Conservation (phyloP, 2,888 invertebrate species). For the Acleris laterana region DNA sequence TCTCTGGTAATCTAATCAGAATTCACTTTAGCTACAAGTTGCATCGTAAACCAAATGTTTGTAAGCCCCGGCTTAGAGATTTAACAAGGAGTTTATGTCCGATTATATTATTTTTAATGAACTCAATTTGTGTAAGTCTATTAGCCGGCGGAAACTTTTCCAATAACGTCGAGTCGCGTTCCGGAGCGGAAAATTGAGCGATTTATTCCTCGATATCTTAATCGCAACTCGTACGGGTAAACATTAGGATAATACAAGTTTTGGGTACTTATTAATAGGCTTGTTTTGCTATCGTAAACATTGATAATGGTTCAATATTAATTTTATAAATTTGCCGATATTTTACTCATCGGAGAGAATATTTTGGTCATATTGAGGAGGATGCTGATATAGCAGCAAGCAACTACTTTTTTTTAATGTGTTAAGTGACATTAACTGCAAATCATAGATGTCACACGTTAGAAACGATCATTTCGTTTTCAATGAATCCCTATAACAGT, state of each 20-base stretch:
- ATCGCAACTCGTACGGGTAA: slow-evolving; percentile 48
- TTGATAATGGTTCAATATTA: background rate
- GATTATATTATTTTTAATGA: slow-evolving; percentile 71
- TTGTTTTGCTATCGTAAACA: background rate
- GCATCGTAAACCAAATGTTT: slow-evolving; percentile 32
- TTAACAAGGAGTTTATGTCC: slow-evolving; percentile 38
- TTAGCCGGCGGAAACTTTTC: slow-evolving; percentile 67
- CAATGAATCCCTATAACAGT: background rate
- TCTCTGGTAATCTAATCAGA: too few relatives aligned
- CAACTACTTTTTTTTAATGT: too few relatives aligned
- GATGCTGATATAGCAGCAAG: too few relatives aligned
- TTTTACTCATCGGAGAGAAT: background rate
- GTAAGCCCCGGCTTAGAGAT: slow-evolving; percentile 32
- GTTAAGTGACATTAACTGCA: too few relatives aligned
- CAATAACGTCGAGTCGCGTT: slow-evolving; percentile 60
- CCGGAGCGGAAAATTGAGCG: slow-evolving; percentile 58
- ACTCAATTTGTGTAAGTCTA: slow-evolving; percentile 70
- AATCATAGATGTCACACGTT: too few relatives aligned
- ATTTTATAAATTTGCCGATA: background rate
- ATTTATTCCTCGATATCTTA: slow-evolving; percentile 62
- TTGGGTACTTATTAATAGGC: slow-evolving; percentile 11
- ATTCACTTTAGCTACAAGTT: background rate
- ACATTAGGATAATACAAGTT: slow-evolving; percentile 20
- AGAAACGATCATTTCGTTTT: too few relatives aligned
- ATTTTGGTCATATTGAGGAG: too few relatives aligned